Conservation (phyloP, 1,140 invertebrate species). For the Helicoverpa zea region DNA sequence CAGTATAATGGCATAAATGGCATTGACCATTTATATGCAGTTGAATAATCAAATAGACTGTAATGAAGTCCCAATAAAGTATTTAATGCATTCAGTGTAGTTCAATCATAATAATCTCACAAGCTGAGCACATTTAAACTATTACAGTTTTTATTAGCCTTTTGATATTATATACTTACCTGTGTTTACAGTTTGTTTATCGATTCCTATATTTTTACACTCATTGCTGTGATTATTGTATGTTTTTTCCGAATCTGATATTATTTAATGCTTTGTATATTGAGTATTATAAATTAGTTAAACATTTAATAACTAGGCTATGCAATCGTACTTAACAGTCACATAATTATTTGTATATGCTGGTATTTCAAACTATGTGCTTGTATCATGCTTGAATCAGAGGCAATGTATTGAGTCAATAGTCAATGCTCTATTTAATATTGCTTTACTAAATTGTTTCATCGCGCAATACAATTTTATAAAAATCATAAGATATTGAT, state of each 20-base stretch:
- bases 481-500: conserved; percentile 8
- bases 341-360: conserved; percentile 42
- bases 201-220: conserved; percentile 28
- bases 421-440: background rate
- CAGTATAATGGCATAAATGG: background rate
- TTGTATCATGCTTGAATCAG: conserved; percentile 8
- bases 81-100: conserved; percentile 35
- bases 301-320: conserved; percentile 21
- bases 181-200: conserved; percentile 8
- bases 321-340: conserved; percentile 18
- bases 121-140: background rate
- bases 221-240: conserved; percentile 26
- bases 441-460: conserved; percentile 8
- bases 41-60: background rate
- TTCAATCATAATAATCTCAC: conserved; percentile 36
- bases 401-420: conserved; percentile 14
- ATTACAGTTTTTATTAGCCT: background rate
- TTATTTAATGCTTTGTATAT: conserved; percentile 9
- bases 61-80: conserved; percentile 10
- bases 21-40: background rate
- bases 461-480: background rate
- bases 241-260: conserved; percentile 5
- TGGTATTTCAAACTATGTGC: conserved; percentile 8
- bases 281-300: conserved; percentile 7
- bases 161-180: background rate